Evolutionary conservation across 2,888 invertebrate genomes (phyloP).

Genomic region (Ferdinandea cuprea): DNA sequence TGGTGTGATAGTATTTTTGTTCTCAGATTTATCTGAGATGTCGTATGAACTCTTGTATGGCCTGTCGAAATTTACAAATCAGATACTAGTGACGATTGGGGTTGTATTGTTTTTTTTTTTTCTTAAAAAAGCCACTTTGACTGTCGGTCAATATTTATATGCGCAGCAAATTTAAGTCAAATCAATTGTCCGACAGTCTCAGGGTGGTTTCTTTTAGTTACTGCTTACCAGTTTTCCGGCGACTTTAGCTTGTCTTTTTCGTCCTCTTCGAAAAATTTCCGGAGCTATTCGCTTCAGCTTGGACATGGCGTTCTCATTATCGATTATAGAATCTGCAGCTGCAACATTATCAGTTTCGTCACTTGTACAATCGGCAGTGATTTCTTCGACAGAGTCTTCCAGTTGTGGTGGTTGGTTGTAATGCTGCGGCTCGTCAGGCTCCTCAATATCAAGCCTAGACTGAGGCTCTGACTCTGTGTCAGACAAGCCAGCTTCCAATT

Average conservation of each 20-base stretch:
- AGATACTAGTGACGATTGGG: not conserved
- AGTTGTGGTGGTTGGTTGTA: not conserved
- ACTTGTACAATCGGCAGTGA: not conserved
- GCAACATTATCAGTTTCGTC: conserved; percentile 10
- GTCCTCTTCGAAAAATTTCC: not conserved
- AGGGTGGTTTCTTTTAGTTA: not conserved
- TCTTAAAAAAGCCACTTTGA: not conserved
- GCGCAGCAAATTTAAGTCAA: not conserved
- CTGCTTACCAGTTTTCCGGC: not conserved
- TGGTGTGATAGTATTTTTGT: not conserved
- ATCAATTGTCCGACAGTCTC: not conserved
- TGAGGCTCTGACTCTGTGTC: conserved; percentile 10
- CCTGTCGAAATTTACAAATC: conserved; percentile 4
- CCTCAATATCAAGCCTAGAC: not conserved
- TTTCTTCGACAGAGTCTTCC: conserved; percentile 2
- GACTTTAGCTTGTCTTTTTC: not conserved
- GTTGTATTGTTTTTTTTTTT: too few species aligned
- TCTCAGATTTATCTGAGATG: conserved; percentile 5
- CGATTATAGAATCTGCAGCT: conserved; percentile 20
- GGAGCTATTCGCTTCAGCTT: conserved; percentile 10
- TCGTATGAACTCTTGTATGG: conserved; percentile 6
- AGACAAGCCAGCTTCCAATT: conserved; percentile 28
- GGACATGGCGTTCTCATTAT: not conserved
- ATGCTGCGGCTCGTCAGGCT: not conserved
- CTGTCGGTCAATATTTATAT: not conserved